A percentile compares a stretch with the other conserved stretches of the same genome.
phyloP scores from a whole-genome alignment of 1,140 invertebrate genomes.

The Temnothorax curvispinosus region DNA sequence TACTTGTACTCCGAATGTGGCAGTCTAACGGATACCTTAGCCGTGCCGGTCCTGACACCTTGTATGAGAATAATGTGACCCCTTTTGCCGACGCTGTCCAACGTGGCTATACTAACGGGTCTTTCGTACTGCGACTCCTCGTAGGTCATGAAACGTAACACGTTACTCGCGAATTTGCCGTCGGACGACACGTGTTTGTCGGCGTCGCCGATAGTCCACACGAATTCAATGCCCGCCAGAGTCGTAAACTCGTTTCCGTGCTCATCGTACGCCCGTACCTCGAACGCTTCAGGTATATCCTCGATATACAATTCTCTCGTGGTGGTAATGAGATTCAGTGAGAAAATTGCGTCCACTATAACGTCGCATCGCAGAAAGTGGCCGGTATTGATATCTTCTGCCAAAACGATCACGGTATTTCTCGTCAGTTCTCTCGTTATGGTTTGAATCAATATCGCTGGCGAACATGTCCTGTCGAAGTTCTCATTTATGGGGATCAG shows the following conservation, averaged over 20 bases:
- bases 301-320: slow-evolving; percentile 97
- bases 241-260: slow-evolving; percentile 98
- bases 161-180: slow-evolving; percentile 78
- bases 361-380: slow-evolving; percentile 96
- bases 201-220: slow-evolving; percentile 90
- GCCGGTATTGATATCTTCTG: slow-evolving; percentile 93
- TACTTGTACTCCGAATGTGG: slow-evolving; percentile 88
- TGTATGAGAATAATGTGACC: slow-evolving; percentile 96
- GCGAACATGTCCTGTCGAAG: slow-evolving; percentile 90
- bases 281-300: slow-evolving; percentile 98
- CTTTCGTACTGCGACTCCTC: slow-evolving; percentile 96
- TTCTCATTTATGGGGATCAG: slow-evolving; percentile 90
- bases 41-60: slow-evolving; percentile 96
- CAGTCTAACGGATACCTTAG: slow-evolving; percentile 89
- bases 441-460: slow-evolving; percentile 92
- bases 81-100: slow-evolving; percentile 91
- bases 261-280: slow-evolving; percentile 95
- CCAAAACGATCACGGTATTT: slow-evolving; percentile 95
- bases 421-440: slow-evolving; percentile 90
- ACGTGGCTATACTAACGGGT: slow-evolving; percentile 90
- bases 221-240: slow-evolving; percentile 96
- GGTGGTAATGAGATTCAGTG: slow-evolving; percentile 95
- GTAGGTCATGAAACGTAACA: slow-evolving; percentile 93
- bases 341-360: slow-evolving; percentile 94
- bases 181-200: slow-evolving; percentile 75